Evolutionary conservation across 2,888 invertebrate species (phyloP).

Genomic region (Pollenia angustigena): DNA sequence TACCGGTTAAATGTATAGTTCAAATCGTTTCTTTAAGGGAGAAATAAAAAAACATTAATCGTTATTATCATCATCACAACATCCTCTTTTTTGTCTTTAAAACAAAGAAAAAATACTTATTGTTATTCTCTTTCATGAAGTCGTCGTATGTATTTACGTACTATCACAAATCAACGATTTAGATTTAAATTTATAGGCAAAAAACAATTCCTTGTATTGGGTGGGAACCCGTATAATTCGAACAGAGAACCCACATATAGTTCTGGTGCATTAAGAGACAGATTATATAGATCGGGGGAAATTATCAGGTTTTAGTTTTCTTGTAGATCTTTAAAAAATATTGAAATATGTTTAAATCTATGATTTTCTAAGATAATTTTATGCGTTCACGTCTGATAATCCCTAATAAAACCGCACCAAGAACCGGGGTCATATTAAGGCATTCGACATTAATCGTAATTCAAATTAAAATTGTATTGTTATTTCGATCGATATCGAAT

Average conservation of each 20-base stretch:
- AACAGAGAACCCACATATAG: conserved; percentile 15
- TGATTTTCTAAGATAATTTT: no score
- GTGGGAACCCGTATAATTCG: not conserved
- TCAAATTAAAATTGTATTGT: no score
- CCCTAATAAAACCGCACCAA: no score
- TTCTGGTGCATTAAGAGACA: not conserved
- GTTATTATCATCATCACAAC: conserved; percentile 18
- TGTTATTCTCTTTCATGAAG: conserved; percentile 8
- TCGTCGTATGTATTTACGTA: not conserved
- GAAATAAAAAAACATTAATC: conserved; percentile 2
- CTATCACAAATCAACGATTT: conserved; percentile 24
- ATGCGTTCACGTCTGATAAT: no score
- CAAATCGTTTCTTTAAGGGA: conserved; percentile 3
- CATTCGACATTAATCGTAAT: no score
- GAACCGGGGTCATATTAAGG: no score
- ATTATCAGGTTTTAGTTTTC: no score
- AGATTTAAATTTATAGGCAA: conserved; percentile 12
- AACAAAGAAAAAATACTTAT: conserved; percentile 16
- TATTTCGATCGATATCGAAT: no score
- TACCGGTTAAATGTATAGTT: conserved; percentile 35
- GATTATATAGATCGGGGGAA: not conserved
- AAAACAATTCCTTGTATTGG: conserved; percentile 19
- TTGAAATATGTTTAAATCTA: no score
- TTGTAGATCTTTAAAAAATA: not conserved
- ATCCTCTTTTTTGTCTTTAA: conserved; percentile 37